Evolutionary conservation across 2,888 invertebrate genomes (phyloP).

Genomic region (Trachelus iudaicus): DNA sequence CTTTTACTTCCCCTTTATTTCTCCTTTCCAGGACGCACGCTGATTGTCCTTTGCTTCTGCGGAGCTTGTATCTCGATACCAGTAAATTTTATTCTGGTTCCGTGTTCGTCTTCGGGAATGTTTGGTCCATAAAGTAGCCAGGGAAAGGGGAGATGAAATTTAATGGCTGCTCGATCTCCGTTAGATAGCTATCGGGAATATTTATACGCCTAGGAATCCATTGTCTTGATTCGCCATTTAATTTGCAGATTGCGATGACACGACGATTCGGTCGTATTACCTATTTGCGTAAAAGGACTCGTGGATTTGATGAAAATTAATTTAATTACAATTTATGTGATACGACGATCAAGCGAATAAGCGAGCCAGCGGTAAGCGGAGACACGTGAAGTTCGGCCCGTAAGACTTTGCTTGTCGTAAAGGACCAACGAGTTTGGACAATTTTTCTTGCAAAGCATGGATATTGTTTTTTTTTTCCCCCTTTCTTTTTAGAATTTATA

Average conservation of each 20-base stretch:
- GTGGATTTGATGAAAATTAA: no score
- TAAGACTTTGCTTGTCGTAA: no score
- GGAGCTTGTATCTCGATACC: background rate
- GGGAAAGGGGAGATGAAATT: background rate
- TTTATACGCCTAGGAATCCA: background rate
- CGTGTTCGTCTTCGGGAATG: background rate
- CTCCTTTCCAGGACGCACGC: background rate
- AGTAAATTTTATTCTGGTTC: background rate
- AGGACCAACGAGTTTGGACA: no score
- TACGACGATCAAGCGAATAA: no score
- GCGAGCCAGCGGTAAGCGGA: no score
- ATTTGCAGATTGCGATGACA: background rate
- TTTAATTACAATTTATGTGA: no score
- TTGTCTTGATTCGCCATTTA: background rate
- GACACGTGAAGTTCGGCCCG: no score
- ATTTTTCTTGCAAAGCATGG: no score
- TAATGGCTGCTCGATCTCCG: background rate
- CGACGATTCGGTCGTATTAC: background rate
- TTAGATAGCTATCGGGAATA: background rate
- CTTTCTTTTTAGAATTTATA: no score
- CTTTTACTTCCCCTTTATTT: no score
- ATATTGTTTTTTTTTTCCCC: no score
- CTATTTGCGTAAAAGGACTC: background rate
- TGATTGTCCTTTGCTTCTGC: background rate
- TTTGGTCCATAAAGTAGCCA: background rate